Conservation (phyloP, 2,888 invertebrate genomes). For the Tetramorium bicarinatum region DNA sequence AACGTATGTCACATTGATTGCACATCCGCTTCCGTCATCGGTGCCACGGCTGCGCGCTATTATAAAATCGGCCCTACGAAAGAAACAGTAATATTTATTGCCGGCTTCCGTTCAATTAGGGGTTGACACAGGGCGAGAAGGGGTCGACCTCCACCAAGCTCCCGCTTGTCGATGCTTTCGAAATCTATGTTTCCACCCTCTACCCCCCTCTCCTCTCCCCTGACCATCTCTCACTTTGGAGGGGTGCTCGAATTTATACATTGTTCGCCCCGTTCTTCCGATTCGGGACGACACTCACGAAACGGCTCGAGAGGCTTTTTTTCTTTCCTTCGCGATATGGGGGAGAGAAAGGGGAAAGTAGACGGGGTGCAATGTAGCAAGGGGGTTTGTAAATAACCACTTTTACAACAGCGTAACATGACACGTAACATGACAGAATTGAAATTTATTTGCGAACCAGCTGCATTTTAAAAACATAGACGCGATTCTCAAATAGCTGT, state of each 20-base stretch:
- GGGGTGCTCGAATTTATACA: constrained; percentile 75
- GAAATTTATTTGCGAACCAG: constrained; percentile 41
- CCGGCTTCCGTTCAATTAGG: constrained; percentile 86
- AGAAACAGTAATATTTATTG: constrained; percentile 85
- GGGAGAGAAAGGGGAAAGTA: background rate
- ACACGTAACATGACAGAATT: constrained; percentile 51
- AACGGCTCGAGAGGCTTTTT: constrained; percentile 69
- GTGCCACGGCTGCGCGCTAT: constrained; percentile 73
- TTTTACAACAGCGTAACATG: constrained; percentile 40
- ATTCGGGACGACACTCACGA: constrained; percentile 75
- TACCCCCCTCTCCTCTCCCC: background rate
- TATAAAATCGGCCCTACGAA: constrained; percentile 82
- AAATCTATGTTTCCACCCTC: constrained; percentile 77
- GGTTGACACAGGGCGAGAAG: constrained; percentile 79
- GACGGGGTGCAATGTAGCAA: constrained; percentile 37
- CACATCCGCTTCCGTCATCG: constrained; percentile 83
- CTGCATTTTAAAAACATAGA: background rate
- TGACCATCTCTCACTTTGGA: constrained; percentile 31
- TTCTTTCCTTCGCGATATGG: constrained; percentile 51
- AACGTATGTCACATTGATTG: constrained; percentile 82
- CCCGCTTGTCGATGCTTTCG: constrained; percentile 76
- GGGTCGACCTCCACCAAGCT: constrained; percentile 53
- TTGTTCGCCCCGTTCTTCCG: constrained; percentile 73
- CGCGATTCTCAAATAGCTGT: background rate
- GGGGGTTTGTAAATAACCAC: constrained; percentile 71